phyloP scores from a whole-genome alignment of 2,797 vertebrate genomes.

The Gymnothorax javanicus region DNA sequence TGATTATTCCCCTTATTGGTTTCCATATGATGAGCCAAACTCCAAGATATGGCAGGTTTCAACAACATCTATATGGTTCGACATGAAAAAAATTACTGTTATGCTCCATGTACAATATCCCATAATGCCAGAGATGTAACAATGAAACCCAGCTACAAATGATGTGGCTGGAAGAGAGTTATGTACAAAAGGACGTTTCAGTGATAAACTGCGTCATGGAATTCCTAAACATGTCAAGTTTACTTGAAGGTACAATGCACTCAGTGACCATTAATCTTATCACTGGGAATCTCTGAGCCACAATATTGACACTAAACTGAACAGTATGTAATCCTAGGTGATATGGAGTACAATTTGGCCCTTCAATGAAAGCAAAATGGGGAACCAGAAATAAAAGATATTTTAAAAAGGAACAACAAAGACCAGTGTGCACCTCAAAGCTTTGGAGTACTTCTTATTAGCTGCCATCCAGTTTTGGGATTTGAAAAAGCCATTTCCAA shows the following conservation, averaged over 20 bases:
- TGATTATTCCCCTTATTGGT: background rate
- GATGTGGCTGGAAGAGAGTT: background rate
- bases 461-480: conserved; percentile 88
- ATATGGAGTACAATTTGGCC: too few relatives aligned
- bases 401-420: background rate
- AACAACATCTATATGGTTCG: background rate
- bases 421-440: conserved; percentile 79
- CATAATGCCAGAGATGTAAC: background rate
- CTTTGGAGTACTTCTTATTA: conserved; percentile 90
- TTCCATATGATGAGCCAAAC: background rate
- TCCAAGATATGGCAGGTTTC: background rate
- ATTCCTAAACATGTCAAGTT: background rate
- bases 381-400: too few relatives aligned
- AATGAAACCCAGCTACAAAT: background rate
- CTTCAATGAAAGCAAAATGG: too few relatives aligned
- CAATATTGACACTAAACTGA: background rate
- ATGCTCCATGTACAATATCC: background rate
- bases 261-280: background rate
- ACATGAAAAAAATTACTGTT: background rate
- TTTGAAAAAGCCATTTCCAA: conserved; percentile 93
- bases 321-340: background rate
- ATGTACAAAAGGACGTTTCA: background rate
- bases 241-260: background rate
- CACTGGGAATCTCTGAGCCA: background rate
- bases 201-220: background rate